These are phyloP conservation scores for Rhagoletis zephyria DNA, from an alignment of 1,140 invertebrate species.

Conservation along the genomic window DNA sequence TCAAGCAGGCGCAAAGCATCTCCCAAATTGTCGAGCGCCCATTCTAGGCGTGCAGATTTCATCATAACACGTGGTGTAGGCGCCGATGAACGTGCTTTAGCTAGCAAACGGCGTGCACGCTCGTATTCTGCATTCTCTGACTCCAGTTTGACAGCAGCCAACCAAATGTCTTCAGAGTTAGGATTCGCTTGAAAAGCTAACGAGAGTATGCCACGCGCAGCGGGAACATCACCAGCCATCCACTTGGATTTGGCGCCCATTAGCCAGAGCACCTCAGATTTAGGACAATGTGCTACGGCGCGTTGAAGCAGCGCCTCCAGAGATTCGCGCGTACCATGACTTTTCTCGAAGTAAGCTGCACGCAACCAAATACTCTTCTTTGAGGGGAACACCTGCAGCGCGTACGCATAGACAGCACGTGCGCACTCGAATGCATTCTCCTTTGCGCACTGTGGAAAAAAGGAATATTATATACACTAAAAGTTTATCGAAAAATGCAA, in stretches of 20 bases:
- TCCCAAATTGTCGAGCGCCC: conserved; percentile 92
- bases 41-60: conserved; percentile 98
- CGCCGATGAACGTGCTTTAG: conserved; percentile 94
- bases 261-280: conserved; percentile 97
- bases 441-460: conserved; percentile 81
- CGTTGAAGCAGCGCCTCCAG: conserved; percentile 91
- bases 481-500: background rate
- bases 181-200: conserved; percentile 96
- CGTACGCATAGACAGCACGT: conserved; percentile 93
- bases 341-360: conserved; percentile 97
- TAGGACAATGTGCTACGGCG: conserved; percentile 97
- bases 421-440: conserved; percentile 96
- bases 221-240: conserved; percentile 95
- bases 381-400: conserved; percentile 91
- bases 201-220: conserved; percentile 91
- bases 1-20: conserved; percentile 87
- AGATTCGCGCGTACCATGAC: conserved; percentile 92
- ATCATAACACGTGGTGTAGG: conserved; percentile 98
- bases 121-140: conserved; percentile 98
- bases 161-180: conserved; percentile 99
- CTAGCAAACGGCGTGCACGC: conserved; percentile 89
- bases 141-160: conserved; percentile 98
- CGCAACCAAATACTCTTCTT: conserved; percentile 98
- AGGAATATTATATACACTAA: background rate
- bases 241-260: conserved; percentile 99